Conservation (phyloP, 2,113 vertebrate genomes). For the Egretta garzetta region DNA sequence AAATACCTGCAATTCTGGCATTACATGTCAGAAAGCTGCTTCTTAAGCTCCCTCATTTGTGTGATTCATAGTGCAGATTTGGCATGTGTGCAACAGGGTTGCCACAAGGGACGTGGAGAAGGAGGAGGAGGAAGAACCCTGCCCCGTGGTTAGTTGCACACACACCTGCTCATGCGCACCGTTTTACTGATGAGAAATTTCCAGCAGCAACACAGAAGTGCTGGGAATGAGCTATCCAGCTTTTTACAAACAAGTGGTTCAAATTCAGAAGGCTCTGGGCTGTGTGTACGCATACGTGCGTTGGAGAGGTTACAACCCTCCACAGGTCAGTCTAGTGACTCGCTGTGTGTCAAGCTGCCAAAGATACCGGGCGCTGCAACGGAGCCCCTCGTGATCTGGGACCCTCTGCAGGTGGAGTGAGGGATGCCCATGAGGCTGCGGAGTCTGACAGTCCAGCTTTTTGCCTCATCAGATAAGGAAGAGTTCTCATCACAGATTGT, state of each 20-base stretch:
- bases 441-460: background rate
- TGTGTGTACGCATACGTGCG: fast-evolving
- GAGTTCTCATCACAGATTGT: background rate
- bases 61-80: background rate
- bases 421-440: background rate
- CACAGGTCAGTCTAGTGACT: background rate
- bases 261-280: background rate
- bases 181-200: background rate
- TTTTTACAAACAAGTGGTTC: background rate
- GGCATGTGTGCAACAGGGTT: background rate
- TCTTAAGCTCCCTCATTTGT: background rate
- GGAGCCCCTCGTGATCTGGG: background rate
- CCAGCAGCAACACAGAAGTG: background rate
- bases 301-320: background rate
- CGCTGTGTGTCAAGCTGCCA: background rate
- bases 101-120: background rate
- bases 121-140: background rate
- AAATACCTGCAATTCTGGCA: background rate
- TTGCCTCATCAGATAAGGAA: background rate
- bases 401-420: background rate
- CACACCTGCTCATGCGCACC: background rate
- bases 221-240: background rate
- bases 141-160: background rate
- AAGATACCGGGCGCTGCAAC: background rate
- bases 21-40: background rate